Percentiles rank a stretch among this genome's conserved stretches.
phyloP scores from a whole-genome alignment of 2,888 invertebrate genomes.

The Drosophila neonasuta region DNA sequence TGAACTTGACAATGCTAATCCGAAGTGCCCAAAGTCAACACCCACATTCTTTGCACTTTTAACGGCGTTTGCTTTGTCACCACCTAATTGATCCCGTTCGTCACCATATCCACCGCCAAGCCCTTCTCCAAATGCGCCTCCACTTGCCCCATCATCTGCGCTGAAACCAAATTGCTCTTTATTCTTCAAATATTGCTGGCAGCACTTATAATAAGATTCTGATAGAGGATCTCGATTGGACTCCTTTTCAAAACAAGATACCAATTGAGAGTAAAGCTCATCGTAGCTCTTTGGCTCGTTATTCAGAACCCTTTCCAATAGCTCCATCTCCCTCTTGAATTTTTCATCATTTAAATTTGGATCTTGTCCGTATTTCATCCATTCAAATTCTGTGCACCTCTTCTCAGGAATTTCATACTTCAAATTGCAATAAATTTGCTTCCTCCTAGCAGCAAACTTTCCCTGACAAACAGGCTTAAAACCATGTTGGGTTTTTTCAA shows the following conservation, averaged over 20 bases:
- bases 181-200: conserved; percentile 4
- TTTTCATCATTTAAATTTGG: conserved; percentile 1
- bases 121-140: not conserved
- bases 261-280: conserved; percentile 35
- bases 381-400: conserved; percentile 35
- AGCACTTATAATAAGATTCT: conserved; percentile 27
- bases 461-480: not conserved
- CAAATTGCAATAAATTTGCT: conserved; percentile 15
- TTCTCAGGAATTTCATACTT: conserved; percentile 20
- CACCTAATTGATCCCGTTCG: not conserved
- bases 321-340: not conserved
- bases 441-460: not conserved
- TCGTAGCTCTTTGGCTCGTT: conserved; percentile 45
- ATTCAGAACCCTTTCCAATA: not conserved
- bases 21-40: no score
- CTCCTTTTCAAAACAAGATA: conserved; percentile 32
- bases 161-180: not conserved
- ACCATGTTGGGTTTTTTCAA: not conserved
- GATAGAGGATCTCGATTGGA: not conserved
- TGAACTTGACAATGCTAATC: no score
- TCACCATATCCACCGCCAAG: not conserved
- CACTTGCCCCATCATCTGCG: not conserved
- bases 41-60: no score
- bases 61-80: not conserved
- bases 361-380: conserved; percentile 15